Evolutionary conservation across 1,140 invertebrate genomes (phyloP), one percentile per base, ranked within the genome.

Genomic region (Brachionus paranguensis): DNA sequence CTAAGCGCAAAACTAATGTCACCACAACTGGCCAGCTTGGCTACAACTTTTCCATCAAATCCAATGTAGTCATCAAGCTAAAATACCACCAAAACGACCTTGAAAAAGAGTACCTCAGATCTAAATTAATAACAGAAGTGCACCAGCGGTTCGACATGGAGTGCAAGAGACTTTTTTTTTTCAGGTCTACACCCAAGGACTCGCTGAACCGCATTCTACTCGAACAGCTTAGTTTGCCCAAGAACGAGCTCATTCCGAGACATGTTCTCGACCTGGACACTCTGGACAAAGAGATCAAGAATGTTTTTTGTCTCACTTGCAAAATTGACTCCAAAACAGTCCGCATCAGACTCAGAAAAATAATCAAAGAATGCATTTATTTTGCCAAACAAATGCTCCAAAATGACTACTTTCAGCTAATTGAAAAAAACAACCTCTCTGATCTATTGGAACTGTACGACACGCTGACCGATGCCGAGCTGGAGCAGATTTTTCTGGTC

Each of bases 31-130:
- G 20, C 53, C 53, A 68, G 27, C 65, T 68, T 37, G 65, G 33
- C 33, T 74, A 43, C 41, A 74, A 74, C 37, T 74, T 74, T 74
- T 24, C 17, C 17, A 74, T 74, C 17, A 74, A 74, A 74, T 74
- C 70, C 3, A 45, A 45, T 45, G 41, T 74, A 24, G 20, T 74
- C 37, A 24, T n/a, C 8, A 45, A 43, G n/a, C 3, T 17, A 12
- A n/a, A 20, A 2, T 11, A 43, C 17, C 20, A 24, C 17, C 5
- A n/a, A 74, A 41, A n/a, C 3, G 20, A 74, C 14, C 70, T 43
- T 8, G 70, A 74, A 74, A 74, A 74, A 74, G 70, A 74, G 45
- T 74, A 74, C 20, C 41, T 24, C 6, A 17, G 41, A 43, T 74
- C 70, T 7, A 74, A 74, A 45, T 43, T 74, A 20, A 74, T 74